Percentiles rank a stretch among this genome's conserved stretches.
Evolutionary conservation across 2,797 vertebrate genomes (phyloP).

Genomic region (Halcyon badia): DNA sequence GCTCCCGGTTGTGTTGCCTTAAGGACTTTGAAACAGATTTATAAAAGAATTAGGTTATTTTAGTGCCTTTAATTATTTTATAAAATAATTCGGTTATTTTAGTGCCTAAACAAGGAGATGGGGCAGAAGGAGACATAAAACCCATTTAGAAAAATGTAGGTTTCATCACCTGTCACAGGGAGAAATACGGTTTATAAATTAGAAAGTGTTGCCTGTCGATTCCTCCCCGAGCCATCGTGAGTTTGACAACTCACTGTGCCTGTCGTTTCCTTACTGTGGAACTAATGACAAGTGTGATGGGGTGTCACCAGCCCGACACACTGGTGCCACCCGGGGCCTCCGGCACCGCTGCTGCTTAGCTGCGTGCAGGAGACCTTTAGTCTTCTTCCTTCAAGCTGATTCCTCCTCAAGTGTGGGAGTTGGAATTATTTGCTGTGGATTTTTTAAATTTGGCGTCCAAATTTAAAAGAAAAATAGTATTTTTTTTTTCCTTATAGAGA

Average conservation of each 20-base stretch:
- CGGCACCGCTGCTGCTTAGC: not conserved
- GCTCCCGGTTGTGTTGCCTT: not conserved
- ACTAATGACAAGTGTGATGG: not conserved
- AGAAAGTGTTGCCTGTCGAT: not conserved
- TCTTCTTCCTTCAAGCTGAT: not conserved
- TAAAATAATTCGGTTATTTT: not conserved
- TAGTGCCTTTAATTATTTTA: not conserved
- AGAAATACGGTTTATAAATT: not conserved
- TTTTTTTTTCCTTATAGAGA: not conserved
- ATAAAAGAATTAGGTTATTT: not conserved
- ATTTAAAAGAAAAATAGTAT: not conserved
- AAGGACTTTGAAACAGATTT: not conserved
- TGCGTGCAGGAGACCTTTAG: not conserved
- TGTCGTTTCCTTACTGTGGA: not conserved
- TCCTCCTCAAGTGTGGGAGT: not conserved
- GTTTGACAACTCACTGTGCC: not conserved
- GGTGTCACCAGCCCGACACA: not conserved
- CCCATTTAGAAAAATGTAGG: not conserved
- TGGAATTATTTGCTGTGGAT: not conserved
- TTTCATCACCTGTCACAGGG: not conserved
- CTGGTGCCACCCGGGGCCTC: not conserved
- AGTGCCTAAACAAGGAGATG: accelerated
- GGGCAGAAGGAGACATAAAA: not conserved
- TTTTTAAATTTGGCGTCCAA: not conserved
- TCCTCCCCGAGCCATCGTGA: not conserved